Conservation (phyloP, 1,140 invertebrate species). For the Euwallacea similis region DNA sequence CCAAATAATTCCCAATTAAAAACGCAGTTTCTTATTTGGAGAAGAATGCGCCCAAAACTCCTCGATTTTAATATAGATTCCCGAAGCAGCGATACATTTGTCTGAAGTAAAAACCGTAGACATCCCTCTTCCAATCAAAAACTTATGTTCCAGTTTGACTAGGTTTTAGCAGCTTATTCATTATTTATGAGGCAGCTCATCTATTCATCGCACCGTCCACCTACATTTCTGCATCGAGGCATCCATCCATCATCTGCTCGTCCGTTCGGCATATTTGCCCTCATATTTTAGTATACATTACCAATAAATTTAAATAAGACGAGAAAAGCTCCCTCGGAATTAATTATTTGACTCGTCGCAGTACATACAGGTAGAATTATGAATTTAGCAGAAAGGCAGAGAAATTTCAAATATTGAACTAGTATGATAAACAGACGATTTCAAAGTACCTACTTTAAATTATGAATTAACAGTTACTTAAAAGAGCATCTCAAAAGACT, state of each 20-base stretch:
- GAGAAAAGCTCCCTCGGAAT: constrained; percentile 13
- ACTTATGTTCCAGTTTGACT: constrained; percentile 7
- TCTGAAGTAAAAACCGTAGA: no score
- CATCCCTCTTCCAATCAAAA: background rate
- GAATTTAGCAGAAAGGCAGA: no score
- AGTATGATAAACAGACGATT: no score
- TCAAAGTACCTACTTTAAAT: no score
- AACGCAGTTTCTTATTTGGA: no score
- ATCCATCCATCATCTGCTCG: constrained; percentile 26
- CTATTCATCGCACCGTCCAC: constrained; percentile 17
- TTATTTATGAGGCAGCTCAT: constrained; percentile 25
- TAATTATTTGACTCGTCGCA: constrained; percentile 13
- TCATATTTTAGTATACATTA: constrained; percentile 27
- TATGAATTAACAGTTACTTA: no score
- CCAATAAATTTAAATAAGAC: constrained; percentile 27
- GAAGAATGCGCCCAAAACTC: no score
- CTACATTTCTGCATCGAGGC: constrained; percentile 21
- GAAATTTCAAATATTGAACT: no score
- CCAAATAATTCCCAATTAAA: no score
- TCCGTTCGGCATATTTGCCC: constrained; percentile 19
- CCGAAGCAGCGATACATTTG: no score
- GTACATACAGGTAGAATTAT: background rate
- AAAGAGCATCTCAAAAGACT: no score
- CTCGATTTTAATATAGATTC: no score
- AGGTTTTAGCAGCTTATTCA: constrained; percentile 18